Evolutionary conservation across 2,113 vertebrate species (phyloP).

Genomic region (Solea senegalensis): DNA sequence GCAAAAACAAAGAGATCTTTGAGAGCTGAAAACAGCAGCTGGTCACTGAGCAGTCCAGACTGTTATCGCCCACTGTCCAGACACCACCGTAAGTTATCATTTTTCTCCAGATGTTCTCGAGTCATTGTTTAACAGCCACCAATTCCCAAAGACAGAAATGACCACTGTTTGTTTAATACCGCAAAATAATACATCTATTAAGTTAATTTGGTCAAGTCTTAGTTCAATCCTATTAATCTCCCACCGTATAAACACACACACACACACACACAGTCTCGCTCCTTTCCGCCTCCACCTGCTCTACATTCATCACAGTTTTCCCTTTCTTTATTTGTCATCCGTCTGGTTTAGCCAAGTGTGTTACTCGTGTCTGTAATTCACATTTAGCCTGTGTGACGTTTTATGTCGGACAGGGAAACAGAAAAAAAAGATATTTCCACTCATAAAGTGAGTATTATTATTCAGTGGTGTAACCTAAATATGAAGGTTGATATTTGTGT

Average conservation of each 20-base stretch:
- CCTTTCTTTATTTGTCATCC: conserved; percentile 17
- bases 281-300: conserved; percentile 25
- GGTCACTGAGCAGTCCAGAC: too few species aligned
- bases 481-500: too few species aligned
- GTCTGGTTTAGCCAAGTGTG: conserved; percentile 1
- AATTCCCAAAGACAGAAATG: too few species aligned
- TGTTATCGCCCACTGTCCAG: too few species aligned
- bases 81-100: too few species aligned
- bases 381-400: background rate
- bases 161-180: background rate
- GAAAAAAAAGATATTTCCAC: background rate
- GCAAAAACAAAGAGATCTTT: too few species aligned
- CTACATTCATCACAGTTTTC: conserved; percentile 27
- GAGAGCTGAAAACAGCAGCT: too few species aligned
- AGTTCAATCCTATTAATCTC: background rate
- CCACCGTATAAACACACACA: background rate
- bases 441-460: too few species aligned
- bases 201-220: too few species aligned
- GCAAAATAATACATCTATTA: background rate
- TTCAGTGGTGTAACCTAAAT: too few species aligned
- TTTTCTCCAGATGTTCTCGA: too few species aligned
- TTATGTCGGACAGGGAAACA: background rate
- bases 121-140: too few species aligned
- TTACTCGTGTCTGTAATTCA: background rate
- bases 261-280: background rate